Evolutionary conservation across 2,113 vertebrate species (phyloP), one percentile per base, ranked within the genome.

Genomic region (Perccottus glenii): DNA sequence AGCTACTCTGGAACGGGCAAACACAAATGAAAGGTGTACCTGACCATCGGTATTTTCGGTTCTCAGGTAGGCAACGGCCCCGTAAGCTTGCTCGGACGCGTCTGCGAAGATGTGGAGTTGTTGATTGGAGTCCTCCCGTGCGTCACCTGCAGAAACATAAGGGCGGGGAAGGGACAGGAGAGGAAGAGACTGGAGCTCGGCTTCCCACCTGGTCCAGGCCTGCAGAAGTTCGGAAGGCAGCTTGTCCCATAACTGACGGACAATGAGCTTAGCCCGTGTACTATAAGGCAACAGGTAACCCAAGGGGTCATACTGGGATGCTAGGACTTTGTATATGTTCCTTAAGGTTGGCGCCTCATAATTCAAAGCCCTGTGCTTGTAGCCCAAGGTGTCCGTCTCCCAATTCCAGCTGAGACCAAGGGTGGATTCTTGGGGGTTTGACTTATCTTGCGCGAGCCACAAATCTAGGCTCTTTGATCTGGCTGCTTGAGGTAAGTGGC

Each of bases 391-490:
- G 68, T 64, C 63, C 3, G n/a, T 32, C 0, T 47, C 9, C 44
- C 68, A 77, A 6, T 72, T 38, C 75, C 57, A 72, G 3, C 62
- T 66, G n/a, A 73, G 65, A 2, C 70, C 55, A 0, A 79, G 49
- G 2, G 64, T 78, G 2, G 38, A 56, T 9, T 79, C 53, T 7
- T 10, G 40, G 7, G 36, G 11, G 2, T 59, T 11, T 5, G 12
- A 33, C 9, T 56, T 75, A 5, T 62, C 50, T 19, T 64, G 48
- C 0, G 48, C 42, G 2, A 53, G 32, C 57, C 58, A 53, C 16
- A 46, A 27, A 3, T 55, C 58, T 10, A 57, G 10, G 15, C 36
- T 68, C 4, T 44, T 11, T 2, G 56, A 68, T 43, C 55, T 12
- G 35, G 49, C 49, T 5, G 51, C 57, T 16, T 16, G 9, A 10